Conservation (phyloP, 64 coral and sea anemone genomes). For the Trachythela sp. region DNA sequence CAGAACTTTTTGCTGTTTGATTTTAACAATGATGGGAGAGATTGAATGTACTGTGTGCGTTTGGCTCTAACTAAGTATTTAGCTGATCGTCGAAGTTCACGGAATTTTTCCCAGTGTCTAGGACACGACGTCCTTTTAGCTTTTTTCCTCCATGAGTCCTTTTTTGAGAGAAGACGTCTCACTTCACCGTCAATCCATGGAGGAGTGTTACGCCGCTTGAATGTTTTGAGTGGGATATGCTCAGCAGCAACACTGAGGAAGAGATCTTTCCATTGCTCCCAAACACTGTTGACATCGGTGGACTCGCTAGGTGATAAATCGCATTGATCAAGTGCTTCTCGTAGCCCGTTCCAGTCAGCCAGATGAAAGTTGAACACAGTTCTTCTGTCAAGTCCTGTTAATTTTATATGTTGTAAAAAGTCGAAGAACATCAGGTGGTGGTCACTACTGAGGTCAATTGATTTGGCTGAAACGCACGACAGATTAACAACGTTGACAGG, state of each 20-base stretch:
- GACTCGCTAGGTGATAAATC: not conserved
- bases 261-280: not conserved
- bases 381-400: not conserved
- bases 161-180: too few relatives aligned
- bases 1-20: too few relatives aligned
- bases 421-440: conserved; percentile 32
- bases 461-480: not conserved
- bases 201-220: not conserved
- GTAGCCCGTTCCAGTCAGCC: conserved; percentile 41
- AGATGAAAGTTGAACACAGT: conserved; percentile 32
- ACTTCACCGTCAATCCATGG: not conserved
- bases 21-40: not conserved
- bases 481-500: not conserved
- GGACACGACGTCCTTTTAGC: conserved; percentile 17
- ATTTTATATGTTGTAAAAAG: not conserved
- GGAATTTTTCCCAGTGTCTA: conserved; percentile 31
- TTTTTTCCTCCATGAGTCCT: conserved; percentile 27
- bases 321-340: conserved; percentile 1
- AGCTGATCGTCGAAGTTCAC: conserved; percentile 15
- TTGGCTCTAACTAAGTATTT: not conserved
- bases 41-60: conserved; percentile 13
- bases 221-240: not conserved
- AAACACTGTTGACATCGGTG: conserved; percentile 17
- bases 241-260: conserved; percentile 11
- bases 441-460: conserved; percentile 14